A percentile compares a stretch with the other conserved stretches of the same genome.
Conservation (phyloP, 2,113 vertebrate genomes). For the Todiramphus saurophagus region DNA sequence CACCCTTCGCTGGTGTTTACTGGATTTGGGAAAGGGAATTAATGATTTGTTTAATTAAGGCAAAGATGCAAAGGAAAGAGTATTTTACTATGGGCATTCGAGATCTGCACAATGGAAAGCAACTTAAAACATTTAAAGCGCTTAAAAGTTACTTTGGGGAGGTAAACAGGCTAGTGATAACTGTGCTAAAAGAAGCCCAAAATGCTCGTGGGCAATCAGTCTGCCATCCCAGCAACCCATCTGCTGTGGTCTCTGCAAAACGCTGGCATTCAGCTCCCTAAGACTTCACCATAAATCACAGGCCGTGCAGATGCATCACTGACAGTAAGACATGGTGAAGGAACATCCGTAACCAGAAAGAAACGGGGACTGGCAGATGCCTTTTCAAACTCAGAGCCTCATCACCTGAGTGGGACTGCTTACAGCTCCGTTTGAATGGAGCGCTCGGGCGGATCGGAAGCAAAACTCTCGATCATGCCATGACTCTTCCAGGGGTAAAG, state of each 20-base stretch:
- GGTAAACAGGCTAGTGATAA: background rate
- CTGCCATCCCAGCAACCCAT: background rate
- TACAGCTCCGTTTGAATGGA: background rate
- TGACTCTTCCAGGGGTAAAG: background rate
- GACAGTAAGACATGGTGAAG: background rate
- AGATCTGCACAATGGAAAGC: background rate
- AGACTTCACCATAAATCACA: background rate
- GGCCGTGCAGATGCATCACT: background rate
- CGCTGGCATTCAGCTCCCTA: fast-evolving
- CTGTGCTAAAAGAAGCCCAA: background rate
- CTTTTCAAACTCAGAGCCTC: background rate
- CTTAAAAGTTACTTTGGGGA: background rate
- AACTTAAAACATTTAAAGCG: background rate
- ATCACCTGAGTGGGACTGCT: background rate
- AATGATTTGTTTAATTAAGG: background rate
- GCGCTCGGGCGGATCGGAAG: background rate
- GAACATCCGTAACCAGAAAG: background rate
- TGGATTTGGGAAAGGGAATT: background rate
- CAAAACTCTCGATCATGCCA: background rate
- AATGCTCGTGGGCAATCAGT: background rate
- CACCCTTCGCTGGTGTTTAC: background rate
- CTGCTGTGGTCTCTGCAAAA: background rate
- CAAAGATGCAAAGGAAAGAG: background rate
- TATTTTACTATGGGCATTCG: background rate
- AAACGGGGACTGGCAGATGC: background rate